Conservation (phyloP, 2,797 vertebrate genomes). For the Bovichtus diacanthus region DNA sequence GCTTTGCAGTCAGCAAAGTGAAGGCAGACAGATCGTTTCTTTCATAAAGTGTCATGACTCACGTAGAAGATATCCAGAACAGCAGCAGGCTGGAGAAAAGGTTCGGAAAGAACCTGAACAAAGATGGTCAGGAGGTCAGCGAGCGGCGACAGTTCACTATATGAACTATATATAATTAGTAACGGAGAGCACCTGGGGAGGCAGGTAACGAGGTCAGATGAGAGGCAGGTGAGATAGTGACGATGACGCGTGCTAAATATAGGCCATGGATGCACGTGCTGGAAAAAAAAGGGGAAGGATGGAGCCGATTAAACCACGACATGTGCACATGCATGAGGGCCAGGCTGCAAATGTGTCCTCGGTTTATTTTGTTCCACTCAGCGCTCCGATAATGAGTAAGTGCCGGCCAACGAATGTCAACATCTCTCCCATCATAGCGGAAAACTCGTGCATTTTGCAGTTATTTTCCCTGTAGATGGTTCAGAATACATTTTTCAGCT, state of each 20-base stretch:
- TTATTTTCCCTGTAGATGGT: conserved; percentile 10
- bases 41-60: neutral
- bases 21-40: neutral
- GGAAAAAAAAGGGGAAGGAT: neutral
- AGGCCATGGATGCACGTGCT: neutral
- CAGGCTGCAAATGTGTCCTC: neutral
- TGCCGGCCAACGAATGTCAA: conserved; percentile 16
- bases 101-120: no score
- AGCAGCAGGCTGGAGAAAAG: neutral
- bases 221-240: conserved; percentile 6
- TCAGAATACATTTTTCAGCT: conserved; percentile 1
- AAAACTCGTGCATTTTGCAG: neutral
- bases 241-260: neutral
- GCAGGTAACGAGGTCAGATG: conserved; percentile 31
- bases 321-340: neutral
- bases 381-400: conserved; percentile 2
- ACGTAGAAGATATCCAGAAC: neutral
- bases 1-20: conserved; percentile 5
- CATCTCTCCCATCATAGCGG: conserved; percentile 5
- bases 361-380: conserved; percentile 12
- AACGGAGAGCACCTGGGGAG: conserved; percentile 9
- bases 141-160: conserved; percentile 20
- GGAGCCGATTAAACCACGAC: neutral
- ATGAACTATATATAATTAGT: conserved; percentile 32
- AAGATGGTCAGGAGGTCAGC: neutral